Base-by-base conservation (phyloP, 2,113 vertebrate species). In the Spermophilus dauricus region DNA sequence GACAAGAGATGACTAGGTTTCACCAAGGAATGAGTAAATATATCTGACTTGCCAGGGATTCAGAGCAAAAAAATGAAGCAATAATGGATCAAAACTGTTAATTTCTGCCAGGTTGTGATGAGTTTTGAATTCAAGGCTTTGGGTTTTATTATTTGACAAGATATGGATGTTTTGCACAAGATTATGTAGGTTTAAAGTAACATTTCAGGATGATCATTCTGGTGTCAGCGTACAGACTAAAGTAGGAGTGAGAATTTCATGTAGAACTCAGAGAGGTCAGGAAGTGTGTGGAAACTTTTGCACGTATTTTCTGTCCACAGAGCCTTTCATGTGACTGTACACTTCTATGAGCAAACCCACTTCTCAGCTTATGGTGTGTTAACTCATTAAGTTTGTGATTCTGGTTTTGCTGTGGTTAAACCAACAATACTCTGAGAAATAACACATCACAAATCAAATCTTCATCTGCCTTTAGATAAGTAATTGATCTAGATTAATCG, bases 341-440 rank as follows among this genome's bases (percentile, higher is more conserved):
- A n/a, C 45, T 67, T 75, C 37, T 94, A 1, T 65, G n/a, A 51
- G 18, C 4, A 67, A 28, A 48, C 32, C 39, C 86, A 18, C 18
- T 9, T 37, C 30, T 84, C 37, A 65, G 28, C 2, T 70, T 83
- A 37, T 58, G 32, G 24, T 72, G 0, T 65, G 32, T 75, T 89
- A 34, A 28, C 17, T 58, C 12, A 2, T 56, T 65, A 2, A 28
- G 45, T 94, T 75, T 95, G 86, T 94, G 32, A 8, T 83, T 91
- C 56, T 61, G 18, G 39, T 56, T 97, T 76, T 70, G 28, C 73
- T 94, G 45, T 84, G 63, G 73, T 84, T 42, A 83, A 93, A 81
- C 67, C 42, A 86, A 30, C 37, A 86, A 26, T 87, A 58, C 32
- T 94, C 56, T 91, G 92, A 95, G 75, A 86, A 86, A 86, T 7